Evolutionary conservation across 2,888 invertebrate genomes (phyloP), one percentile per base, ranked within the genome.

Genomic region (Acleris sparsana): DNA sequence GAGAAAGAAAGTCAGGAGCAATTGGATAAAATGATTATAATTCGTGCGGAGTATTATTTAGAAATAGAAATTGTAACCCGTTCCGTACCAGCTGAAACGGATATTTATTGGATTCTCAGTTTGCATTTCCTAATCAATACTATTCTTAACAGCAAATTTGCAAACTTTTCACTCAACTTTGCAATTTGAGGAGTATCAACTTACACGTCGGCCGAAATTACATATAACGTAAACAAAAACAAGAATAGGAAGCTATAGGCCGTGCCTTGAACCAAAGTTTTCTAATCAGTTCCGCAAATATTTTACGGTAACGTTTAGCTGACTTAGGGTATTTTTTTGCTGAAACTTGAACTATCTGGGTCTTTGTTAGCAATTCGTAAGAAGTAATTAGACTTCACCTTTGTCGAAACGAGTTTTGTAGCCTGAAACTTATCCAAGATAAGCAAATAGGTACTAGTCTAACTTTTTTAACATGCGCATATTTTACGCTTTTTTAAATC

Each of bases 281-380:
- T 58, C 39, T 53, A 33, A 63, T 63, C 63, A 48, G 33, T 39
- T 13, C 20, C 33, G 18, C 53, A 53, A 63, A 58, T 63, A 48
- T 63, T 63, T 53, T 58, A 33, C 33, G 33, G n/a, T 48, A 20
- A 5, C 20, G 44, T 18, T 63, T 25, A 39, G 11, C 43, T 7
- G 43, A 16, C 25, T 20, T 20, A 18, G 6, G 29, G 25, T 29
- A 33, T 58, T 58, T 58, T 22, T 25, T 44, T 13, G 22, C n/a
- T 20, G 20, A 43, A 55, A 55, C 53, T 55, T 39, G 39, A 55
- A 55, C 53, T 55, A 55, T 55, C 20, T 29, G 18, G 39, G 53
- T 39, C 39, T 55, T 55, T 55, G 53, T 39, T 11, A 33, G 33
- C 39, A 33, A 55, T 55, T 55, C 16, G 33, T 53, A 53, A 33